phyloP scores from a whole-genome alignment of 1,140 invertebrate species.

The Pararge aegeria region DNA sequence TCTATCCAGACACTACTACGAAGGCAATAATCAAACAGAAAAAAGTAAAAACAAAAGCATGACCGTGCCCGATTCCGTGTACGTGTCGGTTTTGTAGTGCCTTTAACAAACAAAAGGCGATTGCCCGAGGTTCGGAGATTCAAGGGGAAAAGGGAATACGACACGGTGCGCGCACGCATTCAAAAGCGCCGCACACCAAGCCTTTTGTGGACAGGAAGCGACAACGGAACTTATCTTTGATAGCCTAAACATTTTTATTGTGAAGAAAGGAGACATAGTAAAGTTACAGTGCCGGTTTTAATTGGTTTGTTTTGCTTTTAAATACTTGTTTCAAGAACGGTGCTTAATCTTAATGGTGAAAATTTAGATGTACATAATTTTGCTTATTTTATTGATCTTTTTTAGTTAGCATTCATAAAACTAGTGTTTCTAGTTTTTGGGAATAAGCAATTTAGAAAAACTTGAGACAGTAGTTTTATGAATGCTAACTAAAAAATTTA shows the following conservation, averaged over 20 bases:
- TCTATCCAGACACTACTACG: not conserved
- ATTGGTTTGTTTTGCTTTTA: not conserved
- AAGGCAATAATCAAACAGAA: not conserved
- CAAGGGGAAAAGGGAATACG: slow-evolving; percentile 32
- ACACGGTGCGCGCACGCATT: slow-evolving; percentile 53
- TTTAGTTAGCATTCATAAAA: too few relatives aligned
- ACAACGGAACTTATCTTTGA: slow-evolving; percentile 31
- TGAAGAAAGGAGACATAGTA: not conserved
- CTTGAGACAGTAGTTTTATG: too few relatives aligned
- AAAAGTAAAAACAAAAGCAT: slow-evolving; percentile 15
- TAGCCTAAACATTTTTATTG: slow-evolving; percentile 21
- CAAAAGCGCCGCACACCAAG: slow-evolving; percentile 57
- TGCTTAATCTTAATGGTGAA: not conserved
- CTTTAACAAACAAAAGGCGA: slow-evolving; percentile 69
- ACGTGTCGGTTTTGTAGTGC: slow-evolving; percentile 61
- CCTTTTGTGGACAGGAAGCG: slow-evolving; percentile 44
- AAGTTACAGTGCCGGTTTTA: not conserved
- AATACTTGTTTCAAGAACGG: not conserved
- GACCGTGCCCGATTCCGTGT: slow-evolving; percentile 42
- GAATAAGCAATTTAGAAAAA: too few relatives aligned
- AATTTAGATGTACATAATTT: too few relatives aligned
- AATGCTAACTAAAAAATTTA: too few relatives aligned
- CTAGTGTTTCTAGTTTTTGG: too few relatives aligned
- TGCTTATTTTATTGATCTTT: too few relatives aligned
- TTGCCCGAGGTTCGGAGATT: slow-evolving; percentile 42